Evolutionary conservation across 2,113 vertebrate species (phyloP), one percentile per base, ranked within the genome.

Genomic region (Carassius auratus): DNA sequence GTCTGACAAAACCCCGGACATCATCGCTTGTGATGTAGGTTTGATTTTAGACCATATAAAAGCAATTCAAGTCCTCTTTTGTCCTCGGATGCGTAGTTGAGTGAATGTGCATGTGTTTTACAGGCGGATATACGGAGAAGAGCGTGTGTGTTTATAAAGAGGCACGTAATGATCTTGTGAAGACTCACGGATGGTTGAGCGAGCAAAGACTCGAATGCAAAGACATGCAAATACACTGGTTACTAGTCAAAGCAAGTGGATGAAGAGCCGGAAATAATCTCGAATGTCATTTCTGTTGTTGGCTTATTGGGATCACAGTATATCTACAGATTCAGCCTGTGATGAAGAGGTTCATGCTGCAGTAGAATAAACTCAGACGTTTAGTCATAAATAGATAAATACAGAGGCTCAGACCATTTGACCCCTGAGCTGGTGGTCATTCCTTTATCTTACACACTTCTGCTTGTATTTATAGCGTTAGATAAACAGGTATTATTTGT

Each of bases 221-320:
- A 76, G 48, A 17, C 75, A 76, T 76, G 75, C 75, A 76, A 76
- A 76, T 19, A 15, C 71, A 19, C 48, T 19, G 48, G 75, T 55
- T 26, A 19, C 75, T 76, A 55, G 75, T 76, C 75, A 76, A 55
- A 76, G 74, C 48, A 55, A 19, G 48, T 15, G 45, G n/a, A 75
- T 13, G 38, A 50, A 26, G 45, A 75, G 45, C 45, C 50, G 74
- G 30, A 15, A 76, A 76, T 52, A 0, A 30, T 48, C 71, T 75
- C 1, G 1, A 3, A 8, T 48, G 10, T 8, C 12, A 21, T 21
- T 69, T 36, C 66, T 3, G 15, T 69, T 19, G 30, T 69, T 69
- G 33, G 30, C 17, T 69, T 69, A 38, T 19, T 69, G 15, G 33
- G 1, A 21, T 10, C 33, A 66, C 6, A 19, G 66, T 36, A 33